Evolutionary conservation across 1,140 invertebrate genomes (phyloP), one percentile per base, ranked within the genome.

Genomic region (Drosophila neocordata): DNA sequence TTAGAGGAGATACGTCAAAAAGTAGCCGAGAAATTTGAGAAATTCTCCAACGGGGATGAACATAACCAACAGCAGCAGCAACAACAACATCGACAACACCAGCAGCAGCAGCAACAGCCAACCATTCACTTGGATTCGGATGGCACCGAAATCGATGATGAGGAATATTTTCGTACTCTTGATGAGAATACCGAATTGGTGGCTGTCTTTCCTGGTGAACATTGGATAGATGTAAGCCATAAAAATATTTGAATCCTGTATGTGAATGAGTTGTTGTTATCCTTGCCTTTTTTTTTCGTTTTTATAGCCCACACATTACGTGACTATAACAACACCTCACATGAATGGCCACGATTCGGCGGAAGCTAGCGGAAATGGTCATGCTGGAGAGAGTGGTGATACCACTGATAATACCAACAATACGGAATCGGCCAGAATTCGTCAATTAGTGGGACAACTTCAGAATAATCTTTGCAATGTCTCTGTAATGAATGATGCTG

Each of bases 141-240:
- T 92, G 96, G 95, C 15, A 97, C 96, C 1, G 96, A 97, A 93
- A 95, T 97, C 35, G 96, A 97, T 76, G 96, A 97, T 82, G 96
- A 97, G 90, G 96, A 97, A 88, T 97, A 97, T 91, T 97, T 97
- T 91, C 95, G 94, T 35, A 97, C 96, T 0, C 92, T 97, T 57
- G 96, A 97, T 80, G 95, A 94, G 66, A 96, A 97, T 79, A 96
- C 96, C 6, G 95, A 94, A 82, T 92, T 97, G 70, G 97, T 97
- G 95, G 93, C 96, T 6, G 93, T 97, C 20, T 94, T 94, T 56
- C 94, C 94, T 13, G 94, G 94, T 69, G 94, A 97, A 90, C 95
- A 95, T 79, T 96, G 96, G 96, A 92, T 93, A 24, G 91, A 92
- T 88, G 91, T 92, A 60, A 90, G 91, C 90, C 1, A 38, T 34